A percentile compares a stretch with the other conserved stretches of the same genome.
Evolutionary conservation across 2,797 vertebrate species (phyloP).

Genomic region (Cottoperca gobio): DNA sequence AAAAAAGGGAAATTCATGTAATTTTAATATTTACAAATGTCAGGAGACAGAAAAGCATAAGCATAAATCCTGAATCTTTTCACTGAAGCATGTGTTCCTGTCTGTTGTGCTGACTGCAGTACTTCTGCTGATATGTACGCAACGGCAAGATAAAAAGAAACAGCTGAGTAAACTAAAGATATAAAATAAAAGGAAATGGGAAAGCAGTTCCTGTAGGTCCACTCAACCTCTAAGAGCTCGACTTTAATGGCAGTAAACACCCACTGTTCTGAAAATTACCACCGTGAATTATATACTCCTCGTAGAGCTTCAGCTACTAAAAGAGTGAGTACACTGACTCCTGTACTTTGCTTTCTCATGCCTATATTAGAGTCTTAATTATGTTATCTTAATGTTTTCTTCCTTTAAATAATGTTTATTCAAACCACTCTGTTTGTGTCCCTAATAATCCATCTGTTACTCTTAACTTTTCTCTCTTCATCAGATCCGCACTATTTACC

Average conservation of each 20-base stretch:
- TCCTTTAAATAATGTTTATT: neutral
- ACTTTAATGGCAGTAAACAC: slow-evolving; percentile 43
- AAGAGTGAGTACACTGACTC: neutral
- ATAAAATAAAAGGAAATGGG: slow-evolving; percentile 39
- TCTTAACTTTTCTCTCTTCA: neutral
- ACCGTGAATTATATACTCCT: slow-evolving; percentile 16
- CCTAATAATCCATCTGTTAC: neutral
- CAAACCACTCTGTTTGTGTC: neutral
- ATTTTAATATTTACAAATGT: slow-evolving; percentile 57
- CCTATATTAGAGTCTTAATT: slow-evolving; percentile 15
- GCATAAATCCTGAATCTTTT: slow-evolving; percentile 35
- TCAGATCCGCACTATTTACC: neutral
- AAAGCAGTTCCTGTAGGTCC: slow-evolving; percentile 24
- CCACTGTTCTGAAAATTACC: slow-evolving; percentile 17
- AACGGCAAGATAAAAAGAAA: slow-evolving; percentile 45
- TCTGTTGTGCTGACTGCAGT: slow-evolving; percentile 33
- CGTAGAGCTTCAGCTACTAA: neutral
- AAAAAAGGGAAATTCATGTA: slow-evolving; percentile 18
- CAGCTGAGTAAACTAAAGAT: slow-evolving; percentile 48
- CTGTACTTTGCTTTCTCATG: neutral
- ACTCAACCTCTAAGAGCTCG: slow-evolving; percentile 35
- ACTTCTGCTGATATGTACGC: slow-evolving; percentile 38
- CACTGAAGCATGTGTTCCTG: slow-evolving; percentile 19
- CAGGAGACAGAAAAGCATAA: slow-evolving; percentile 41
- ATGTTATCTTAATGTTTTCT: slow-evolving; percentile 1